Evolutionary conservation across 2,888 invertebrate genomes (phyloP).

Genomic region (Psylliodes chrysocephalus): DNA sequence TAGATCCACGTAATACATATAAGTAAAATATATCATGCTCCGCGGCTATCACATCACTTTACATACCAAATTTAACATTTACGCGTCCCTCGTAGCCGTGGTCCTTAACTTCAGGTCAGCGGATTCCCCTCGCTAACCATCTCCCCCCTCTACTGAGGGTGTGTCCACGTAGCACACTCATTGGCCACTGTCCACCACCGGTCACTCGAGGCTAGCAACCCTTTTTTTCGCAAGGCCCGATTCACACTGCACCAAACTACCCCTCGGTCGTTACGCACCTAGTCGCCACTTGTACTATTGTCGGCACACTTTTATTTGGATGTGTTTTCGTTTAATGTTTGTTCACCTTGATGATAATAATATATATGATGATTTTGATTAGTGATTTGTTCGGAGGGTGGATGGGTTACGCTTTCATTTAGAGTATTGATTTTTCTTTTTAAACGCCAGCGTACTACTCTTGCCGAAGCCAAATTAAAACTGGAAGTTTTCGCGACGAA

Average conservation of each 20-base stretch:
- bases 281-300: not conserved
- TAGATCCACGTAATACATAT: too few relatives aligned
- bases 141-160: conserved; percentile 50
- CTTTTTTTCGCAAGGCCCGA: conserved; percentile 34
- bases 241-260: conserved; percentile 46
- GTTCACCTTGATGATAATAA: conserved; percentile 12
- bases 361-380: conserved; percentile 1
- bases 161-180: conserved; percentile 50
- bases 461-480: conserved; percentile 60
- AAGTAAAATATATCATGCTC: too few relatives aligned
- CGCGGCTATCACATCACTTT: too few relatives aligned
- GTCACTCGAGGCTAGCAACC: conserved; percentile 50
- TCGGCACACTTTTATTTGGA: not conserved
- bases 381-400: not conserved
- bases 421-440: conserved; percentile 47
- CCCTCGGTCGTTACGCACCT: not conserved
- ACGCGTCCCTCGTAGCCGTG: conserved; percentile 27
- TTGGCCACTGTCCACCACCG: conserved; percentile 52
- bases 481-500: conserved; percentile 57
- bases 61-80: not conserved
- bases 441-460: conserved; percentile 48
- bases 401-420: conserved; percentile 18
- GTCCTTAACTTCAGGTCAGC: conserved; percentile 50
- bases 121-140: conserved; percentile 45
- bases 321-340: not conserved